These are phyloP conservation scores for Drosophila algonquin DNA, from an alignment of 2,888 invertebrate species.

Conservation along the genomic window DNA sequence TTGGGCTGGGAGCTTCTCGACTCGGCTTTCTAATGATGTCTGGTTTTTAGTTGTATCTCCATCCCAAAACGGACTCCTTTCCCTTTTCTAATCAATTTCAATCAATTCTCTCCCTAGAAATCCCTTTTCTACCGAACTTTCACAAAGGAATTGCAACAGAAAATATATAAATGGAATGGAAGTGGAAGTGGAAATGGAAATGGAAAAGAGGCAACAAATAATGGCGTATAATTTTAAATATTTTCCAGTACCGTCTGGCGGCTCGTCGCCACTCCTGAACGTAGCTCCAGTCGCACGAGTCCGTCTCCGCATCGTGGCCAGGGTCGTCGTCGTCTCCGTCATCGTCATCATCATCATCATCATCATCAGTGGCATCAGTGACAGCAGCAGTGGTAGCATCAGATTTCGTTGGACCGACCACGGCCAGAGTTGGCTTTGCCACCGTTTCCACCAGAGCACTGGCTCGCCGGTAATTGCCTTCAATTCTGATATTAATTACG, in stretches of 20 bases:
- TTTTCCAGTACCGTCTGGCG: conserved; percentile 72
- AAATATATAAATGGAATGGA: conserved; percentile 43
- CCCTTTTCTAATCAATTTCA: conserved; percentile 44
- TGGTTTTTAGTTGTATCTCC: not conserved
- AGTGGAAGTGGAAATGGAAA: conserved; percentile 11
- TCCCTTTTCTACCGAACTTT: conserved; percentile 64
- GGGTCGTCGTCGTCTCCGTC: conserved; percentile 70
- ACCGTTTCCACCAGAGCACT: conserved; percentile 86
- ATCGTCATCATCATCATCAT: conserved; percentile 53
- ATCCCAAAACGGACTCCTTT: conserved; percentile 20
- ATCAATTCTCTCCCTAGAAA: conserved; percentile 23
- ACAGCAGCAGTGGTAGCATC: conserved; percentile 48
- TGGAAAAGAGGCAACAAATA: conserved; percentile 27
- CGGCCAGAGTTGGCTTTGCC: conserved; percentile 79
- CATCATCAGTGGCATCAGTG: conserved; percentile 23
- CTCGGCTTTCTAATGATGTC: too few species aligned
- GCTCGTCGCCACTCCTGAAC: conserved; percentile 88
- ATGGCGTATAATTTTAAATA: conserved; percentile 49
- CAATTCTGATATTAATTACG: conserved; percentile 87
- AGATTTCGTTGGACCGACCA: conserved; percentile 73
- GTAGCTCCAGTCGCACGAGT: conserved; percentile 89
- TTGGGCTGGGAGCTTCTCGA: not conserved
- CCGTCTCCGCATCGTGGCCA: conserved; percentile 83
- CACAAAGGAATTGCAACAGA: conserved; percentile 58
- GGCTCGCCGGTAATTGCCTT: conserved; percentile 87